Evolutionary conservation across 1,140 invertebrate genomes (phyloP).

Genomic region (Cotesia typhae): DNA sequence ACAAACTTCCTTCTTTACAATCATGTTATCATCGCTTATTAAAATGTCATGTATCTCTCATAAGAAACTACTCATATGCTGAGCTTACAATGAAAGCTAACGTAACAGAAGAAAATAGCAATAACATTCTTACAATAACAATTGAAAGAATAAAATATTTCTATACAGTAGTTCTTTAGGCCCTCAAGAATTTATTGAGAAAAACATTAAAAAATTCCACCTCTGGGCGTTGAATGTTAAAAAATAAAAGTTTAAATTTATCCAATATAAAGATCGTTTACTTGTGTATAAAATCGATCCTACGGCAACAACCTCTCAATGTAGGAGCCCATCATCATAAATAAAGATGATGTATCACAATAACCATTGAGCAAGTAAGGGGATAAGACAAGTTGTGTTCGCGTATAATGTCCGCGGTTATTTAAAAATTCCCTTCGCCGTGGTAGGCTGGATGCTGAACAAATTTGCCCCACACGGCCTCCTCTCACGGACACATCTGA

Average conservation of each 20-base stretch:
- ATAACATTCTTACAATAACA: no score
- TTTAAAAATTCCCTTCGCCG: slow-evolving; percentile 38
- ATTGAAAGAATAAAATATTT: no score
- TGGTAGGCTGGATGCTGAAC: not conserved
- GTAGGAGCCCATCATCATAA: slow-evolving; percentile 15
- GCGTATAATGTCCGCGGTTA: slow-evolving; percentile 33
- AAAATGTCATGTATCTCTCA: no score
- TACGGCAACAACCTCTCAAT: not conserved
- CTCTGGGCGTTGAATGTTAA: no score
- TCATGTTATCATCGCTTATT: no score
- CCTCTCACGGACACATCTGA: not conserved
- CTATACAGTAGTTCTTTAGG: no score
- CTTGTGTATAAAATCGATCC: not conserved
- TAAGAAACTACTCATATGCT: no score
- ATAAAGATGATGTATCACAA: slow-evolving; percentile 24
- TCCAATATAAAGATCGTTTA: not conserved
- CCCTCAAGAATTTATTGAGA: not conserved
- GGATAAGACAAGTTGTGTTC: slow-evolving; percentile 33
- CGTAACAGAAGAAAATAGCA: no score
- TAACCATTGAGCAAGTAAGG: slow-evolving; percentile 2
- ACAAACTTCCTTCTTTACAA: no score
- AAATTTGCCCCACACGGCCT: not conserved
- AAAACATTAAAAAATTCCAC: not conserved
- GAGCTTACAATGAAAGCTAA: no score
- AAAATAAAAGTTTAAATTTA: not conserved